Evolutionary conservation across 2,888 invertebrate species (phyloP).

Genomic region (Leptopilina myrica): DNA sequence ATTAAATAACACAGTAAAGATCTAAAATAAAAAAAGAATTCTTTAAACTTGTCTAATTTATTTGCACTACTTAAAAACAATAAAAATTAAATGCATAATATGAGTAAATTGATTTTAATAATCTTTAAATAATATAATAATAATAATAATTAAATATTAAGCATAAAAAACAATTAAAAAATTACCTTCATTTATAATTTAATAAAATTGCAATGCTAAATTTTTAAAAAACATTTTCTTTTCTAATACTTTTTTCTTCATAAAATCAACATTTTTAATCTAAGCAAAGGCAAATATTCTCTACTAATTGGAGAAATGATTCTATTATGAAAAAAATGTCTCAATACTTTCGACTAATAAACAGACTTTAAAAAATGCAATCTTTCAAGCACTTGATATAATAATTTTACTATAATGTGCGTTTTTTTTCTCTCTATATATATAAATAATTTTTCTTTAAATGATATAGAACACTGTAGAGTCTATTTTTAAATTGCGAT

Average conservation of each 20-base stretch:
- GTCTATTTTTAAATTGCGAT: conserved; percentile 1
- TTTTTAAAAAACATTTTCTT: too few species aligned
- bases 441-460: background rate
- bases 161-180: too few species aligned
- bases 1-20: background rate
- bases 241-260: too few species aligned
- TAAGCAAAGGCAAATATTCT: background rate
- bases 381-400: background rate
- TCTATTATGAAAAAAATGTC: background rate
- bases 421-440: background rate
- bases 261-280: background rate
- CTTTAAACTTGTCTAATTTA: background rate
- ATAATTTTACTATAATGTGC: conserved; percentile 19
- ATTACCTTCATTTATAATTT: too few species aligned
- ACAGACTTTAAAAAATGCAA: background rate
- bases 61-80: background rate
- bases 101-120: background rate
- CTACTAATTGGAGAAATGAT: background rate
- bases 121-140: too few species aligned
- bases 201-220: too few species aligned
- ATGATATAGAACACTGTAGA: background rate
- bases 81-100: background rate
- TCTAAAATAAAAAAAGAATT: background rate
- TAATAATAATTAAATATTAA: too few species aligned
- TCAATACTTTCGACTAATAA: background rate